Evolutionary conservation across 2,113 vertebrate genomes (phyloP).

Genomic region (Hylia prasina): DNA sequence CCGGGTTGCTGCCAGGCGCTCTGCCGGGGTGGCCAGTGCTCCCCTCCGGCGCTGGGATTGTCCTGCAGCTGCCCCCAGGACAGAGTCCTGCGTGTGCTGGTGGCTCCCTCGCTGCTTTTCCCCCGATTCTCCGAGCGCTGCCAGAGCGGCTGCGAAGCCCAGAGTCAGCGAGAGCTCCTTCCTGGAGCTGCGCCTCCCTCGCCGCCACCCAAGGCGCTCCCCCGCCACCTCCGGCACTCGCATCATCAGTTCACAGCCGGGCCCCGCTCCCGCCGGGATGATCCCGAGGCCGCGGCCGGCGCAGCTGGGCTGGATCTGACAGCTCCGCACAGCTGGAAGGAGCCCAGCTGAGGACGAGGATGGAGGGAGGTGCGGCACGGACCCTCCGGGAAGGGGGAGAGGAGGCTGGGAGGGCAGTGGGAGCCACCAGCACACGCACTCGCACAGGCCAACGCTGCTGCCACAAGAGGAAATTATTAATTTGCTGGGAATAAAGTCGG

Average conservation of each 20-base stretch:
- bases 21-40: neutral
- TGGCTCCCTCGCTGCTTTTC: neutral
- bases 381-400: neutral
- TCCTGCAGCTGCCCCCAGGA: neutral
- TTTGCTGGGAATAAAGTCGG: conserved; percentile 34
- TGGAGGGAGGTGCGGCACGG: fast-evolving
- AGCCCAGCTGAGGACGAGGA: neutral
- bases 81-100: neutral
- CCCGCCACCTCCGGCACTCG: neutral
- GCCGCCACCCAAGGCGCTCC: neutral
- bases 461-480: conserved; percentile 48
- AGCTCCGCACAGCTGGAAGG: neutral
- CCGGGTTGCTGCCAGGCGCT: fast-evolving
- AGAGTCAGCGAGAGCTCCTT: neutral
- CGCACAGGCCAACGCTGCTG: neutral
- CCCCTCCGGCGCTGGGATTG: fast-evolving
- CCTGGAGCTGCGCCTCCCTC: neutral
- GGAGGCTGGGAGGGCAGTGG: neutral
- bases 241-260: neutral
- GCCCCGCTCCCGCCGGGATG: neutral
- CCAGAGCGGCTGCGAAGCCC: neutral
- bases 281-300: neutral
- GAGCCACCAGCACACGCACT: neutral
- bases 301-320: neutral
- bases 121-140: fast-evolving